These are phyloP conservation scores for Parapristionchus giblindavisi DNA, from an alignment of 2,888 invertebrate species.

Conservation along the genomic window DNA sequence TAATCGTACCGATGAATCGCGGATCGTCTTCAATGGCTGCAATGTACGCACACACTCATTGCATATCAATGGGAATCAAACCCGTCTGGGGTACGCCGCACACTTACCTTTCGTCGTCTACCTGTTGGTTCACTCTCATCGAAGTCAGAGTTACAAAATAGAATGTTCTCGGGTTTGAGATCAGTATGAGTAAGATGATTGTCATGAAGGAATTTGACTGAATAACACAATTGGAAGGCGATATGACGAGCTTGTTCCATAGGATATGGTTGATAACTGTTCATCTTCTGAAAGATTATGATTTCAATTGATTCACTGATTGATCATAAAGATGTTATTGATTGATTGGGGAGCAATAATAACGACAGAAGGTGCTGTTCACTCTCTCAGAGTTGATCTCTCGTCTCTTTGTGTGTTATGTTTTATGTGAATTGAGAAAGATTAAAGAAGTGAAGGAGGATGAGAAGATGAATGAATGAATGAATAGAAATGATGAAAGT, in stretches of 20 bases:
- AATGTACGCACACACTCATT: constrained; percentile 13
- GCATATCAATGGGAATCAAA: background rate
- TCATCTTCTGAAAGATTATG: constrained; percentile 89
- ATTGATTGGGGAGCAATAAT: no score
- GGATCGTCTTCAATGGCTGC: constrained; percentile 74
- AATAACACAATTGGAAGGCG: constrained; percentile 89
- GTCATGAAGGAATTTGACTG: constrained; percentile 96
- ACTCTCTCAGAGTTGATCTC: no score
- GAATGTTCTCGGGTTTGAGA: constrained; percentile 98
- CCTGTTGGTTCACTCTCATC: constrained; percentile 77
- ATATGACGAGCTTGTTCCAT: constrained; percentile 97
- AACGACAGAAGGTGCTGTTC: no score
- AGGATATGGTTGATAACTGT: constrained; percentile 97
- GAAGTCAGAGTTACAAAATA: constrained; percentile 93
- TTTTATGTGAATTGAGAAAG: no score
- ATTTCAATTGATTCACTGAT: no score
- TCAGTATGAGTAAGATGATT: constrained; percentile 98
- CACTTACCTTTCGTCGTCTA: background rate
- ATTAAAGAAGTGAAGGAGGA: no score
- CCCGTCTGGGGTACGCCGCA: background rate
- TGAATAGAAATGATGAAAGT: no score
- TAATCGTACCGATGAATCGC: constrained; percentile 90
- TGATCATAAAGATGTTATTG: no score
- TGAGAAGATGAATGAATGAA: no score
- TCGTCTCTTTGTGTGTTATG: no score